These are phyloP conservation scores for Nycticorax nycticorax DNA, from an alignment of 2,113 vertebrate genomes.

Conservation along the genomic window DNA sequence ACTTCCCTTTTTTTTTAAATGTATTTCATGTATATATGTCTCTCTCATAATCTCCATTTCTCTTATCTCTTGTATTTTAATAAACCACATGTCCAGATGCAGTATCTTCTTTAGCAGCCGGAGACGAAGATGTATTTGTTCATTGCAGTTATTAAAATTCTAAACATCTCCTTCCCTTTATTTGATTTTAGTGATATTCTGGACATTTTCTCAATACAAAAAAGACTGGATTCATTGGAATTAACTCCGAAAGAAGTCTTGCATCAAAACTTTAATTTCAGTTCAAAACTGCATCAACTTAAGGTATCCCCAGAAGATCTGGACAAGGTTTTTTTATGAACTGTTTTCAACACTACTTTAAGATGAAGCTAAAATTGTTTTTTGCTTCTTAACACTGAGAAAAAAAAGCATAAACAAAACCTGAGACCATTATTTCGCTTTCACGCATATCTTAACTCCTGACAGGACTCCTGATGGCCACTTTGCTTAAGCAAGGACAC, in stretches of 20 bases:
- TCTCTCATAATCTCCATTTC: constrained; percentile 32
- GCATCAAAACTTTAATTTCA: background rate
- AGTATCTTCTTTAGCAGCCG: constrained; percentile 17
- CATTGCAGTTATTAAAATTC: constrained; percentile 57
- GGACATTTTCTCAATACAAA: constrained; percentile 26
- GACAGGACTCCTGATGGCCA: background rate
- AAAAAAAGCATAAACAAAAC: background rate
- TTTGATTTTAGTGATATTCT: constrained; percentile 59
- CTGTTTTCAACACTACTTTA: background rate
- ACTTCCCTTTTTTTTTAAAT: background rate
- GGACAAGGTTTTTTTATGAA: background rate
- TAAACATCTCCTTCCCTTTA: constrained; percentile 50
- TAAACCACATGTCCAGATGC: constrained; percentile 35
- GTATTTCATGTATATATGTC: background rate
- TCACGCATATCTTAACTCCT: background rate
- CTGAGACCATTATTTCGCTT: background rate
- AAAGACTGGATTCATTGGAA: constrained; percentile 32
- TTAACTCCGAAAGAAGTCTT: background rate
- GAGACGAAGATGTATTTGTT: constrained; percentile 25
- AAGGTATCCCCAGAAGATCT: background rate
- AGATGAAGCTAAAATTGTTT: background rate
- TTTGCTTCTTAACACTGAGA: background rate
- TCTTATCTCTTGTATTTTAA: constrained; percentile 51
- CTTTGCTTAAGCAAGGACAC: background rate
- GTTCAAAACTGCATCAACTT: background rate